A percentile compares a stretch with the other conserved stretches of the same genome.
phyloP scores from a whole-genome alignment of 64 coral and sea anemone species.

The Pocillopora verrucosa region DNA sequence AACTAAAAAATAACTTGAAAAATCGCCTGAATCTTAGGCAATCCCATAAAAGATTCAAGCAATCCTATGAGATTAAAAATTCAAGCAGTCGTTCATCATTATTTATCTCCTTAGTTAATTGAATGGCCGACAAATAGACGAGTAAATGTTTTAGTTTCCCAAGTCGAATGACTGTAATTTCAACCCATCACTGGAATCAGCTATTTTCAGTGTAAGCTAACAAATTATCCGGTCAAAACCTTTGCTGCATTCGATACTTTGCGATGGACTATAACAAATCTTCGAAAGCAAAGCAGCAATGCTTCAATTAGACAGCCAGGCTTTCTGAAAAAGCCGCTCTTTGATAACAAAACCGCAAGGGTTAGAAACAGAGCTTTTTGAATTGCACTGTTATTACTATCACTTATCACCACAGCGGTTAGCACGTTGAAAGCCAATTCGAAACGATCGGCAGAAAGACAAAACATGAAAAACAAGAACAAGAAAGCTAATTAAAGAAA shows the following conservation, averaged over 20 bases:
- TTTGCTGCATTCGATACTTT: not conserved
- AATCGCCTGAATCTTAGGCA: too few relatives aligned
- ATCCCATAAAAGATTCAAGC: too few relatives aligned
- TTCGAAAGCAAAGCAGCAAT: not conserved
- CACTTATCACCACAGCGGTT: not conserved
- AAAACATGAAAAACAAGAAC: not conserved
- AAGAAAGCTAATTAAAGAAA: not conserved
- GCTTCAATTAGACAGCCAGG: not conserved
- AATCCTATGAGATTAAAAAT: too few relatives aligned
- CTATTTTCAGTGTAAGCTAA: too few relatives aligned
- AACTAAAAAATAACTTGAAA: too few relatives aligned
- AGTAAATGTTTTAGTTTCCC: too few relatives aligned
- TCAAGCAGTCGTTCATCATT: too few relatives aligned
- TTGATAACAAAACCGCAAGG: not conserved
- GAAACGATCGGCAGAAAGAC: not conserved
- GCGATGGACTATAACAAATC: not conserved
- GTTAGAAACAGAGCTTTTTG: not conserved
- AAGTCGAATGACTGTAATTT: too few relatives aligned
- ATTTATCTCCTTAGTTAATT: too few relatives aligned
- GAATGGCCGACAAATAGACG: too few relatives aligned
- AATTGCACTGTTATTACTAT: not conserved
- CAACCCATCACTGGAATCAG: too few relatives aligned
- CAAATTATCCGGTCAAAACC: too few relatives aligned
- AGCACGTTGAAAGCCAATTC: not conserved
- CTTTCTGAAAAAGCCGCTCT: not conserved